phyloP scores from a whole-genome alignment of 1,140 invertebrate genomes.

The Hylyphantes graminicola region DNA sequence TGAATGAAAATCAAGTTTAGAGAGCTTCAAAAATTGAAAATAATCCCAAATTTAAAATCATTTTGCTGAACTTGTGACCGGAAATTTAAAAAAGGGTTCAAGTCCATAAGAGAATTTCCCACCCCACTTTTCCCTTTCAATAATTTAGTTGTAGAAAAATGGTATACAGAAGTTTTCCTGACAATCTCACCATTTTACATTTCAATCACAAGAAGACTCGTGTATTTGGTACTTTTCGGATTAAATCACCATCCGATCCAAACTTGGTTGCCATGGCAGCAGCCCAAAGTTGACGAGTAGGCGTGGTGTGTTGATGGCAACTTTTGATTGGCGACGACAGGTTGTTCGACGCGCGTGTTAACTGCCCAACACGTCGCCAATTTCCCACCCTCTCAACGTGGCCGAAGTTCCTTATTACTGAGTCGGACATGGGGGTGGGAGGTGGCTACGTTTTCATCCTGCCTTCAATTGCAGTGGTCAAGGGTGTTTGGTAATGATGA shows the following conservation, averaged over 20 bases:
- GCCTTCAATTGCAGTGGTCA: too few relatives aligned
- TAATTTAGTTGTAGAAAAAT: too few relatives aligned
- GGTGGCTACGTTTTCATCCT: not conserved
- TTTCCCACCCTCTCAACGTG: constrained; percentile 11
- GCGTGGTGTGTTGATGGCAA: not conserved
- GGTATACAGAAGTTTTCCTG: not conserved
- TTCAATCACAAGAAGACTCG: not conserved
- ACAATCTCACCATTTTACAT: not conserved
- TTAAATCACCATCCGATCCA: too few relatives aligned
- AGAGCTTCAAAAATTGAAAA: too few relatives aligned
- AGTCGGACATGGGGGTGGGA: constrained; percentile 2
- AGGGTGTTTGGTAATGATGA: too few relatives aligned
- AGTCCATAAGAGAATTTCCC: too few relatives aligned
- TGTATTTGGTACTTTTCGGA: not conserved
- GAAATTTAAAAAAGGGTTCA: too few relatives aligned
- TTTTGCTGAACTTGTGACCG: too few relatives aligned
- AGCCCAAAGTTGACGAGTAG: not conserved
- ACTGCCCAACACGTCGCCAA: constrained; percentile 10
- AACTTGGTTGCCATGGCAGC: too few relatives aligned
- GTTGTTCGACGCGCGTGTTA: constrained; percentile 15
- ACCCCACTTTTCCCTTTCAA: too few relatives aligned
- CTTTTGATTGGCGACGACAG: constrained; percentile 36
- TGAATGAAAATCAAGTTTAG: too few relatives aligned
- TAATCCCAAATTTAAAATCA: too few relatives aligned
- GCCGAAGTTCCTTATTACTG: not conserved